Base-by-base conservation (phyloP, 2,888 invertebrate genomes). In the Synanthedon tipuliformis region DNA sequence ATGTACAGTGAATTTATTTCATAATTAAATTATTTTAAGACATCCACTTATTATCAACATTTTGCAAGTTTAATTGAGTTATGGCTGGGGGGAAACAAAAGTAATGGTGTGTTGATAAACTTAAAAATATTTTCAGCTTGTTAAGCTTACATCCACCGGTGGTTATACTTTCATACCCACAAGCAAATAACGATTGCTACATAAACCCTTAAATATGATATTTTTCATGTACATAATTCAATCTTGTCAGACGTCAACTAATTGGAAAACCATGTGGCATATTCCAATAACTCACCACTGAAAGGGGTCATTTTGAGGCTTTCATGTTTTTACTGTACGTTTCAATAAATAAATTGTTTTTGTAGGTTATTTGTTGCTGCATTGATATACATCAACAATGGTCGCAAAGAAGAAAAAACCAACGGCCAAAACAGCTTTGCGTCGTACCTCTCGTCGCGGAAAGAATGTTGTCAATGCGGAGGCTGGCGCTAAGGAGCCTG, bases 381-480 rank as follows among this genome's bases (percentile, higher is more conserved):
- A 52, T 54, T 64, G 57, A 66, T 57, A 61, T 53, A 63, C 56
- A 55, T 63, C 55, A 56, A 66, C 65, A 63, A 86, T 85, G 85
- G 85, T 85, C 85, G 85, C 84, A 61, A 86, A 82, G 71, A 77
- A 76, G 68, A 82, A 78, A 69, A 86, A 84, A 73, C 73, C 80
- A 64, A 69, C 77, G 56, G 58, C 74, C 34, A 78, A 74, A 62
- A 64, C 53, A 23, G 68, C 69, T 54, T 64, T 77, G 54, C 71
- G 85, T 51, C 81, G 85, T 40, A 75, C 78, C 16, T 69, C 81
- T 23, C 76, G 85, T 50, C 83, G 81, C 64, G 73, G 77, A 55
- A 87, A 84, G 65, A 78, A 78, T 59, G 68, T 73, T 10, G 57
- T 51, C 15, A 64, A 61, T 48, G 56, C 69, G 51, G 74, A 72